Base-by-base conservation (phyloP, 2,888 invertebrate species). In the Tryphoninae sp. region DNA sequence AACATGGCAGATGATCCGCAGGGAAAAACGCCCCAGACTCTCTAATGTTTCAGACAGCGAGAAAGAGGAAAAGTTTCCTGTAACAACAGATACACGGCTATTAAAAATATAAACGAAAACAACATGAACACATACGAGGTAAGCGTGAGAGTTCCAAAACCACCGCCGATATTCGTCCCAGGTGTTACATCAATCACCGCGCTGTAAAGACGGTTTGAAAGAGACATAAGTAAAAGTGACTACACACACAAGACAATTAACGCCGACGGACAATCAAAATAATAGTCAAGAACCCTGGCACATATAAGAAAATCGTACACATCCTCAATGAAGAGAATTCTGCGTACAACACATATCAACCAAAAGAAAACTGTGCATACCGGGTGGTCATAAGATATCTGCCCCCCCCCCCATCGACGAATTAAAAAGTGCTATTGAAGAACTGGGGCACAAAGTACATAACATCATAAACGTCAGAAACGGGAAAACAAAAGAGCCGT, bases 321-420 rank as follows among this genome's bases (percentile, higher is more conserved):
- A 3, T 23, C 23, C 23, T 23, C 23, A 3, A 6, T 8, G 45
- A 45, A 8, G 3, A 11, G 3, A 11, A 45, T 8, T 2, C 45
- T 4, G 2, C 45, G 45, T 45, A 45, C 45, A 2, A 45, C 45
- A 45, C 45, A 2, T 45, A 45, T 8, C 45, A 45, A 8, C 45
- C 7, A 11, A 45, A 45, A 45, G 6, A 45, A 45, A 2, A 45
- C 1, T 2, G 45, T 8, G 45, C 58, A 77, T 86, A 69, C 42
- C 80, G 69, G 22, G 81, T 83, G 11, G 81, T 84, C 22, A n/a
- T 85, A 0, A 80, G 79, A 71, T 61, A 65, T 4, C 51, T 85
- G 1, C 83, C 84, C 59, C 76, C 49, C 2, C 45, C 9, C 55
- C 61, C 75, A 40, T 45, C 58, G 76, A 81, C 64, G 42, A 22